Evolutionary conservation across 2,888 invertebrate species (phyloP).

Genomic region (Meta bourneti): DNA sequence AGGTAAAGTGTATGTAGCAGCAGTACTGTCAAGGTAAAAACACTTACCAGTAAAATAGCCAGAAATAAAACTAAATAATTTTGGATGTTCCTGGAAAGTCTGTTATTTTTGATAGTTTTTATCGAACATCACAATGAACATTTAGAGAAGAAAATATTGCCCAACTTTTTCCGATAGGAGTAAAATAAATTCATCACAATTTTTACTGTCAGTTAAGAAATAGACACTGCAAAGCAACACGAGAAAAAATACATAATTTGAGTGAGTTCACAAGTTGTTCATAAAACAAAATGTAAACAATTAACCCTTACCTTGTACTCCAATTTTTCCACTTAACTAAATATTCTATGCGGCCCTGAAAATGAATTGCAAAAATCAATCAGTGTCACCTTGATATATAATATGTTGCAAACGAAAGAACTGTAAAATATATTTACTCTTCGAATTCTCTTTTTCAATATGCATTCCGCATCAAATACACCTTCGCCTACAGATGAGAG

Average conservation of each 20-base stretch:
- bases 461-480: slow-evolving; percentile 97
- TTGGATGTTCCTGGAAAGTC: too few relatives aligned
- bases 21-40: too few relatives aligned
- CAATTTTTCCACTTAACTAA: slow-evolving; percentile 99
- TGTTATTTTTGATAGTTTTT: too few relatives aligned
- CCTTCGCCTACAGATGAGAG: slow-evolving; percentile 80
- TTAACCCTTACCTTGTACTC: slow-evolving; percentile 89
- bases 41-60: too few relatives aligned
- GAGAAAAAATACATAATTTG: background rate
- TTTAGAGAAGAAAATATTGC: too few relatives aligned
- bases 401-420: background rate
- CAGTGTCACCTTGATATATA: background rate
- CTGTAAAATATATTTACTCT: slow-evolving; percentile 86
- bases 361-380: slow-evolving; percentile 78
- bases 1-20: too few relatives aligned
- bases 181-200: too few relatives aligned
- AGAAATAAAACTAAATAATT: too few relatives aligned
- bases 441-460: slow-evolving; percentile 95
- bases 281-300: slow-evolving; percentile 12
- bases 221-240: background rate
- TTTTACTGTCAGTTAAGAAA: background rate
- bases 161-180: too few relatives aligned
- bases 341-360: slow-evolving; percentile 95
- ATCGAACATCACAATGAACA: too few relatives aligned
- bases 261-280: background rate